Conservation (phyloP, 2,113 vertebrate genomes). For the Phylloscopus trochilus region DNA sequence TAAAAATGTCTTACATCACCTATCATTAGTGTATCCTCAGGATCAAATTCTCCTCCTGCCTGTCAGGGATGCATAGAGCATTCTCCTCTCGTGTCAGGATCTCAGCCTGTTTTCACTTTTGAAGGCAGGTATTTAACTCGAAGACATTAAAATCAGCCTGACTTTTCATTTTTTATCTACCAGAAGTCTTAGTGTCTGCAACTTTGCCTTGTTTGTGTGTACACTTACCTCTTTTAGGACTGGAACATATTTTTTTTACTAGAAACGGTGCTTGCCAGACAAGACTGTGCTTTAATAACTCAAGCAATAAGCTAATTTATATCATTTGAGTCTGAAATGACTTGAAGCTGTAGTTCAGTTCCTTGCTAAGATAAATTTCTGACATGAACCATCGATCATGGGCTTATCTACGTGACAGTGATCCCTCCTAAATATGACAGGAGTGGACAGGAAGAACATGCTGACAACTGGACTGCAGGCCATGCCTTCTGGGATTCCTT, state of each 20-base stretch:
- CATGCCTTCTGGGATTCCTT: not conserved
- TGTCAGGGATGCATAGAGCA: not conserved
- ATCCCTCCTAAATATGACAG: not conserved
- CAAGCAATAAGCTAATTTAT: not conserved
- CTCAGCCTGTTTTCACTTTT: not conserved
- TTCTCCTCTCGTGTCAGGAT: not conserved
- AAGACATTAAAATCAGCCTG: not conserved
- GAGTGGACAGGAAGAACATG: not conserved
- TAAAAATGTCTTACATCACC: not conserved
- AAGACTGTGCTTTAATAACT: not conserved
- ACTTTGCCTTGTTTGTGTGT: not conserved
- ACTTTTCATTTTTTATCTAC: not conserved
- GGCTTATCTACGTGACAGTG: not conserved
- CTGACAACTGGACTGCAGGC: not conserved
- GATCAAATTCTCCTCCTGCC: not conserved
- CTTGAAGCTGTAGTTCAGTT: not conserved
- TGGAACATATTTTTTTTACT: not conserved
- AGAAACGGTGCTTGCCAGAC: not conserved
- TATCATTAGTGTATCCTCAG: not conserved
- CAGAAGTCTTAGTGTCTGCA: not conserved
- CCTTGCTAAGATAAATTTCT: not conserved
- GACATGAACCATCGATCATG: not conserved
- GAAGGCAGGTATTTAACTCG: not conserved
- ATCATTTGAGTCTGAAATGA: not conserved
- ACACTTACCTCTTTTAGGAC: not conserved